Base-by-base conservation (phyloP, 2,888 invertebrate species). In the Parapristionchus giblindavisi region DNA sequence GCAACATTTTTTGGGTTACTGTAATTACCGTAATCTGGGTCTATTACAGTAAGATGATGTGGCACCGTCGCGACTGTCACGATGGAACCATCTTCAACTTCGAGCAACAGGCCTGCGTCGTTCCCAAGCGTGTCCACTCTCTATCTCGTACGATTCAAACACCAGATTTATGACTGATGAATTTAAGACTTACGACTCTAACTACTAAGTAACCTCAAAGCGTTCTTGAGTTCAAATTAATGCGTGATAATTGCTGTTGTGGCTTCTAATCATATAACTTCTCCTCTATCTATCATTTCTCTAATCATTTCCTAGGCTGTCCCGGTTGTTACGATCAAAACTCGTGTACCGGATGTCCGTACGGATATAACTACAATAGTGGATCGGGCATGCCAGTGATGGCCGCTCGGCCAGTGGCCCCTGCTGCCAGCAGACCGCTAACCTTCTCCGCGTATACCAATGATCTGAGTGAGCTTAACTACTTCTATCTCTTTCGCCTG, bases 91-190 rank as follows among this genome's bases (percentile, higher is more conserved):
- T 81, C 77, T 87, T 87, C 84, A 86, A 83, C 80, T 87, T 87
- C 79, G 85, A 87, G 77, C 85, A 86, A 71, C 87, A 87, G 77
- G 81, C 86, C 34, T 87, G 87, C 77, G 81, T 87, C 76, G 84
- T 82, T 70, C 83, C 82, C 54, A 79, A 78, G 78, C 77, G 81
- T 74, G 78, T 78, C 72, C 78, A 78, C 79, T 79, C 79, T 51
- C 76, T 82, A n/a, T 78, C 77, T 48, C 80, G 81, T 82, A 77
- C 78, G 80, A 79, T 58, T 11, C 58, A 21, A 58, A 58, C 58
- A 21, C 11, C 58, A 21, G 14, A 51, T 51, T 51, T 14, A 21
- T 51, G 14, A 14, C 14, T 51, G 51, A 51, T 51, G 51, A 51
- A 17, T 51, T 51, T 14, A 21, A 14, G 14, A 17, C 51, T 51